A percentile compares a stretch with the other conserved stretches of the same genome.
Conservation (phyloP, 1,140 invertebrate genomes). For the Camponotus vicinus region DNA sequence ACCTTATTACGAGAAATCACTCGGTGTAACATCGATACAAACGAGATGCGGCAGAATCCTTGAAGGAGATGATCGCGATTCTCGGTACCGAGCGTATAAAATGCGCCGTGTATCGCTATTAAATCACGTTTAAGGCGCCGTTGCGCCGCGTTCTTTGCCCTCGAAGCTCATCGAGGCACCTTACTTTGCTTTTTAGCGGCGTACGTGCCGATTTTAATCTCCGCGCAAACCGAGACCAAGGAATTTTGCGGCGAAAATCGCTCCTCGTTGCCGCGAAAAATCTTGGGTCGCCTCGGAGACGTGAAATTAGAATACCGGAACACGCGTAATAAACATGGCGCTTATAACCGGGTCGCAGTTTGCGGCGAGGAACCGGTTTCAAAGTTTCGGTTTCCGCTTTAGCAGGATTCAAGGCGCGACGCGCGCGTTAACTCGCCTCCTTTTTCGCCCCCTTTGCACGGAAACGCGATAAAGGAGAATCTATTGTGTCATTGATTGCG, state of each 20-base stretch:
- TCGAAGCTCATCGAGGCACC: background rate
- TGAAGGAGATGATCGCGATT: conserved; percentile 46
- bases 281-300: background rate
- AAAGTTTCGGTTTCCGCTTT: conserved; percentile 39
- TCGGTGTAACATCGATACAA: conserved; percentile 42
- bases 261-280: background rate
- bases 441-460: conserved; percentile 15
- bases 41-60: background rate
- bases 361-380: background rate
- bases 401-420: conserved; percentile 18
- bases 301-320: conserved; percentile 27
- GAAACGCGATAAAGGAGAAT: conserved; percentile 51
- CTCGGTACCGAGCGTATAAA: conserved; percentile 42
- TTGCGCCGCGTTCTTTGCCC: conserved; percentile 31
- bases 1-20: conserved; percentile 49
- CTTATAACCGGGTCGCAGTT: background rate
- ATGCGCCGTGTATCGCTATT: conserved; percentile 44
- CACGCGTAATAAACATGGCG: conserved; percentile 36
- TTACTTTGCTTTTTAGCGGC: conserved; percentile 14
- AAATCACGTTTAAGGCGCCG: conserved; percentile 53
- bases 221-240: conserved; percentile 36
- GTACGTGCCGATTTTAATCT: conserved; percentile 52
- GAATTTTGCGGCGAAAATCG: conserved; percentile 30
- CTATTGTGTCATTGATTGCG: conserved; percentile 59
- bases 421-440: background rate